phyloP scores from a whole-genome alignment of 2,888 invertebrate genomes.

The Magallana nippona region DNA sequence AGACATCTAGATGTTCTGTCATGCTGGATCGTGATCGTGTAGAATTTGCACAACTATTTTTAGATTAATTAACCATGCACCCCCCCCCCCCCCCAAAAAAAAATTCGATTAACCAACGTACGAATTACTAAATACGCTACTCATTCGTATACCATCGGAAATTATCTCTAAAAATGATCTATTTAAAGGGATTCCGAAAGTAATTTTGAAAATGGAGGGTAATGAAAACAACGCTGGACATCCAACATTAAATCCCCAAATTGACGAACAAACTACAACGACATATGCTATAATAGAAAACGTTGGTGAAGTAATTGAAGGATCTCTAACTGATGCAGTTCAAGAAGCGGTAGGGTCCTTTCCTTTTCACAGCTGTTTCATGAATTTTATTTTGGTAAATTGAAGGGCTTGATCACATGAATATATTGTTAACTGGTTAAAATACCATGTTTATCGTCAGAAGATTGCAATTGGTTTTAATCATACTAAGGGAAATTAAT shows the following conservation, averaged over 20 bases:
- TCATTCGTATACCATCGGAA: not conserved
- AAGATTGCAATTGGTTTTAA: no score
- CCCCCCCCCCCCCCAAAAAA: not conserved
- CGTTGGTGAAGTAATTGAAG: not conserved
- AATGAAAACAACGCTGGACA: not conserved
- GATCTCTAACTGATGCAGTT: not conserved
- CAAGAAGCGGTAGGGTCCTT: not conserved
- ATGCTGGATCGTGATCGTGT: no score
- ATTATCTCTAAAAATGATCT: not conserved
- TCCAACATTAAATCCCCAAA: not conserved
- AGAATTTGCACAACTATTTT: no score
- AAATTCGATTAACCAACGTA: not conserved
- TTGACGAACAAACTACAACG: not conserved
- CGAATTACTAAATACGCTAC: not conserved
- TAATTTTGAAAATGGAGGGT: not conserved
- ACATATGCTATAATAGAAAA: not conserved
- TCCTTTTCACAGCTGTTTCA: no score
- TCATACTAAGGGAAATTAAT: no score
- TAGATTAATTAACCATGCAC: not conserved
- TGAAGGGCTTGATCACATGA: no score
- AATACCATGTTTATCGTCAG: no score
- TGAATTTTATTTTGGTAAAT: not conserved
- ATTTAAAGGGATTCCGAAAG: not conserved
- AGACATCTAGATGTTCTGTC: no score
- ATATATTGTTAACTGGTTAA: no score